Conservation (phyloP, 2,888 invertebrate genomes). For the Timandra comae region DNA sequence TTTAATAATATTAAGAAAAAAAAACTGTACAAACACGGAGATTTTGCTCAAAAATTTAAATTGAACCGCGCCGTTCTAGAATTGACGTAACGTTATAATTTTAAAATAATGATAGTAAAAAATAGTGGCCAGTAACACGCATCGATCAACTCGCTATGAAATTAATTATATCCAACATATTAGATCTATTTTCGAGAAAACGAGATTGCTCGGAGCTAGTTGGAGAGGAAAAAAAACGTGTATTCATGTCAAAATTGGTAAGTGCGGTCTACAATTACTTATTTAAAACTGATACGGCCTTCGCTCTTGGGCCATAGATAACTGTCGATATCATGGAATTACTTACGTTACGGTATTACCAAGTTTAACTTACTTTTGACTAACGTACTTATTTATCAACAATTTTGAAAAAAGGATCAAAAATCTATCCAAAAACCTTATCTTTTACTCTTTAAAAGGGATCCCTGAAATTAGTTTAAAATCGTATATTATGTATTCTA, state of each 20-base stretch:
- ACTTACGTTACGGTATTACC: too few species aligned
- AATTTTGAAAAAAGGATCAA: too few species aligned
- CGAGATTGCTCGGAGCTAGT: constrained; percentile 61
- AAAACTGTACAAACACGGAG: constrained; percentile 49
- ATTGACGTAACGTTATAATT: constrained; percentile 69
- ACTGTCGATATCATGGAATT: too few species aligned
- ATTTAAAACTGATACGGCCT: constrained; percentile 66
- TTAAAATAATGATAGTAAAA: constrained; percentile 67
- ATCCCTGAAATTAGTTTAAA: too few species aligned
- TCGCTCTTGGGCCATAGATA: constrained; percentile 24
- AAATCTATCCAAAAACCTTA: too few species aligned
- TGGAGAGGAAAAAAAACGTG: constrained; percentile 47
- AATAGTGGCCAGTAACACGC: constrained; percentile 56
- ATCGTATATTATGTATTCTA: too few species aligned
- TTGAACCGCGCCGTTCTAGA: constrained; percentile 34
- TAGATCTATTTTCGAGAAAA: constrained; percentile 74
- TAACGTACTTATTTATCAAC: too few species aligned
- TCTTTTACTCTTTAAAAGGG: too few species aligned
- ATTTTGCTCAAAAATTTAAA: constrained; percentile 61
- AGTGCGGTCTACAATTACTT: constrained; percentile 69
- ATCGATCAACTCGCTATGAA: constrained; percentile 68
- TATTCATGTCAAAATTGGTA: constrained; percentile 70
- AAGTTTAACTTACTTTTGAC: too few species aligned
- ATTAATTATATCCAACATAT: constrained; percentile 74
- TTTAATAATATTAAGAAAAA: constrained; percentile 56